Evolutionary conservation across 23 tunicate species (phyloP).

Genomic region (Clavelina lepadiformis): DNA sequence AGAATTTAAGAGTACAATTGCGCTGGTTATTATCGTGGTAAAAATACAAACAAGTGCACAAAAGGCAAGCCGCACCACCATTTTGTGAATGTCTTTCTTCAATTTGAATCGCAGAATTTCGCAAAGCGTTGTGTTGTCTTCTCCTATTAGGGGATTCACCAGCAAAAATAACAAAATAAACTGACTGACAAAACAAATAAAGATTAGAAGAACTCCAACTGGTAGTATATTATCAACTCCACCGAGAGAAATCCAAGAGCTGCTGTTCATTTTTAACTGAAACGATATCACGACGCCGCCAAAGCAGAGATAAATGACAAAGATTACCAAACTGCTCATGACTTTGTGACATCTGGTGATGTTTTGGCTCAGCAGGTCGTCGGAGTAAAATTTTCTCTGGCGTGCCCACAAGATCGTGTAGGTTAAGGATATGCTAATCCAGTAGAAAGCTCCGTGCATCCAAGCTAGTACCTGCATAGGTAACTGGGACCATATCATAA

Average conservation of each 20-base stretch:
- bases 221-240: no score
- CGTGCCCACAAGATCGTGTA: slow-evolving; percentile 24
- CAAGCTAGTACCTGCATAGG: no score
- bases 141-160: slow-evolving; percentile 18
- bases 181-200: slow-evolving; percentile 17
- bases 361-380: slow-evolving; percentile 1
- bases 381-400: slow-evolving; percentile 24
- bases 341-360: slow-evolving; percentile 5
- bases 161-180: slow-evolving; percentile 10
- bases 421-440: slow-evolving; percentile 13
- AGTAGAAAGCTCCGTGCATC: background rate
- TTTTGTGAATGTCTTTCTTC: slow-evolving; percentile 14
- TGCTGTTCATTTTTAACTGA: no score
- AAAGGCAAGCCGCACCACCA: slow-evolving; percentile 11
- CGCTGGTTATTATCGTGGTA: slow-evolving; percentile 10
- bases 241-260: no score
- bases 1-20: slow-evolving; percentile 8
- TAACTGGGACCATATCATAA: no score
- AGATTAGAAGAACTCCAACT: slow-evolving; percentile 13
- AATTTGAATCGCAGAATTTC: slow-evolving; percentile 6
- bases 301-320: slow-evolving; percentile 18
- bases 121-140: slow-evolving; percentile 4
- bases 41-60: slow-evolving; percentile 17
- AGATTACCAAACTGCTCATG: slow-evolving; percentile 8
- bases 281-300: no score